phyloP scores from a whole-genome alignment of 2,888 invertebrate genomes.

The Nyleta sp. region DNA sequence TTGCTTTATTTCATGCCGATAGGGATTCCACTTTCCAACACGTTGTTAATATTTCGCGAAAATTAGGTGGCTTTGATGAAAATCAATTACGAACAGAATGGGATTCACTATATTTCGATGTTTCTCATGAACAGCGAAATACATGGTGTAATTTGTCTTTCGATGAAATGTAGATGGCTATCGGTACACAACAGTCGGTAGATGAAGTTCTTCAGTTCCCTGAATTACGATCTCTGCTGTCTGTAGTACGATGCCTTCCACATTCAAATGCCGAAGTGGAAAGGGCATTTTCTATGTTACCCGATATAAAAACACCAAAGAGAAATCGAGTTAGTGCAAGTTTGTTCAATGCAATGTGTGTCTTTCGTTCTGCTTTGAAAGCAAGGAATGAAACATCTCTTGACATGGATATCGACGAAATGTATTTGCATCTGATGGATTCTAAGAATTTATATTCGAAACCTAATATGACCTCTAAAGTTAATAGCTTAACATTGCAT shows the following conservation, averaged over 20 bases:
- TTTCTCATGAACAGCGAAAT: background rate
- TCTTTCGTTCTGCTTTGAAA: slow-evolving; percentile 29
- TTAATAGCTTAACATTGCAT: background rate
- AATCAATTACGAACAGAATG: slow-evolving; percentile 19
- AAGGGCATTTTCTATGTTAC: slow-evolving; percentile 42
- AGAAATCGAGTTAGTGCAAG: background rate
- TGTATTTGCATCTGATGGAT: slow-evolving; percentile 1
- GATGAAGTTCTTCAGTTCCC: slow-evolving; percentile 13
- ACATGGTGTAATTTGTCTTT: slow-evolving; percentile 18
- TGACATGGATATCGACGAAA: background rate
- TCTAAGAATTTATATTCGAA: background rate
- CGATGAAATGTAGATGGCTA: slow-evolving; percentile 48
- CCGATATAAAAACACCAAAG: slow-evolving; percentile 25
- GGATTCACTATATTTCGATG: slow-evolving; percentile 14
- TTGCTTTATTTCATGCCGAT: slow-evolving; percentile 6
- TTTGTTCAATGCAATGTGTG: slow-evolving; percentile 33
- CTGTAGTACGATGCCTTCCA: slow-evolving; percentile 17
- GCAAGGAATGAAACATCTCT: slow-evolving; percentile 5
- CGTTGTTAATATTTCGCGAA: background rate
- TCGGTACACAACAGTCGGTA: background rate
- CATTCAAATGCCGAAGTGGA: slow-evolving; percentile 45
- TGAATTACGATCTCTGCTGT: background rate
- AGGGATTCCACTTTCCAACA: background rate
- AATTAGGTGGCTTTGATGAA: slow-evolving; percentile 24
- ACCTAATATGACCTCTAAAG: background rate